A percentile compares a stretch with the other conserved stretches of the same genome.
phyloP scores from a whole-genome alignment of 2,113 vertebrate genomes.

The Jaculus jaculus region DNA sequence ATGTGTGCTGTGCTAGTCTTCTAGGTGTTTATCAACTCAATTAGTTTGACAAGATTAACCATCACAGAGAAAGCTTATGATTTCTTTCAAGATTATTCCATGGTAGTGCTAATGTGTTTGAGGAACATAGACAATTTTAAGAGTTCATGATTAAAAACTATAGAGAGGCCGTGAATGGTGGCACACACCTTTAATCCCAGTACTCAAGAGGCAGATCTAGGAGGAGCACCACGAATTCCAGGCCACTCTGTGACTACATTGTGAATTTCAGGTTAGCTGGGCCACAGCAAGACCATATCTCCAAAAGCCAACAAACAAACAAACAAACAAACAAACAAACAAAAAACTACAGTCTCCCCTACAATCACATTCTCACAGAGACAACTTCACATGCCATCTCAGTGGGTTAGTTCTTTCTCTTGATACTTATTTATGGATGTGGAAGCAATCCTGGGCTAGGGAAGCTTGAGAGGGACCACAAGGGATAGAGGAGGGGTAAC shows the following conservation, averaged over 20 bases:
- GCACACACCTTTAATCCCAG: too few species aligned
- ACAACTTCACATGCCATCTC: not conserved
- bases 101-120: not conserved
- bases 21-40: not conserved
- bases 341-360: too few species aligned
- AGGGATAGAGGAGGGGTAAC: too few species aligned
- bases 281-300: too few species aligned
- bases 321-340: too few species aligned
- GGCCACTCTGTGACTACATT: too few species aligned
- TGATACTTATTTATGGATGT: not conserved
- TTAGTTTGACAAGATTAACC: not conserved
- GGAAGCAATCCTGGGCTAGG: not conserved
- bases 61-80: not conserved
- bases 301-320: too few species aligned
- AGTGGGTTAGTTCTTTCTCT: not conserved
- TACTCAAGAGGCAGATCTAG: too few species aligned
- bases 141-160: not conserved
- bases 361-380: not conserved
- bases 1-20: not conserved
- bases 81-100: not conserved
- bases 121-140: not conserved
- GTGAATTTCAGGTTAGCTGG: too few species aligned
- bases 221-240: too few species aligned
- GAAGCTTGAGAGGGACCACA: too few species aligned
- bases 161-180: too few species aligned